Conservation (phyloP, 2,113 vertebrate species). For the Haemorhous mexicanus region DNA sequence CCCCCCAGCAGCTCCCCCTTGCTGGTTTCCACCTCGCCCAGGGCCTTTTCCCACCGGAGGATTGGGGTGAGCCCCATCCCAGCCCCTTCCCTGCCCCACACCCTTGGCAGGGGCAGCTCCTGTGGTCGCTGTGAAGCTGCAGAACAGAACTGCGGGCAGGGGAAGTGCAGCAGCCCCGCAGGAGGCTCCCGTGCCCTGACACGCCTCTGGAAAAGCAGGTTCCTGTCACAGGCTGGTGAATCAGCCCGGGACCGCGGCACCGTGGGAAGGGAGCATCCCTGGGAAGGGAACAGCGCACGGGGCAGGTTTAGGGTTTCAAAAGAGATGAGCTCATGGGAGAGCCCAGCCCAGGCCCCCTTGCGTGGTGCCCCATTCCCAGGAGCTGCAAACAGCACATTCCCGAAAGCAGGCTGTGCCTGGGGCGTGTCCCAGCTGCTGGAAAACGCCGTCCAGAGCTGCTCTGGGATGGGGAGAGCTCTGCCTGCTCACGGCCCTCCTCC, state of each 20-base stretch:
- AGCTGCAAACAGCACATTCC: not conserved
- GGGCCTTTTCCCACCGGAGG: not conserved
- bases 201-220: constrained; percentile 39
- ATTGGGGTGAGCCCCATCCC: not conserved
- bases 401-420: not conserved
- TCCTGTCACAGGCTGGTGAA: constrained; percentile 3
- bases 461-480: not conserved
- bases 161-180: not conserved
- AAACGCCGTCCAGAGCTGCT: not conserved
- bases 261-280: not conserved
- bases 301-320: constrained; percentile 28
- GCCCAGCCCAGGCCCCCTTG: not conserved
- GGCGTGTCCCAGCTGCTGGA: not conserved
- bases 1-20: not conserved
- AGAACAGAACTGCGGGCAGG: not conserved
- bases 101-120: not conserved
- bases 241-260: not conserved
- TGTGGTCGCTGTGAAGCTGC: not conserved
- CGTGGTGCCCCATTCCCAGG: not conserved
- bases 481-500: not conserved
- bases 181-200: not conserved
- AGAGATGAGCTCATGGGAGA: constrained; percentile 9
- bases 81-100: not conserved
- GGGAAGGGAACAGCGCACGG: not conserved
- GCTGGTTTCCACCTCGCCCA: not conserved